Percentiles rank a stretch among this genome's conserved stretches.
Conservation (phyloP, 1,140 invertebrate genomes). For the Atta texana region DNA sequence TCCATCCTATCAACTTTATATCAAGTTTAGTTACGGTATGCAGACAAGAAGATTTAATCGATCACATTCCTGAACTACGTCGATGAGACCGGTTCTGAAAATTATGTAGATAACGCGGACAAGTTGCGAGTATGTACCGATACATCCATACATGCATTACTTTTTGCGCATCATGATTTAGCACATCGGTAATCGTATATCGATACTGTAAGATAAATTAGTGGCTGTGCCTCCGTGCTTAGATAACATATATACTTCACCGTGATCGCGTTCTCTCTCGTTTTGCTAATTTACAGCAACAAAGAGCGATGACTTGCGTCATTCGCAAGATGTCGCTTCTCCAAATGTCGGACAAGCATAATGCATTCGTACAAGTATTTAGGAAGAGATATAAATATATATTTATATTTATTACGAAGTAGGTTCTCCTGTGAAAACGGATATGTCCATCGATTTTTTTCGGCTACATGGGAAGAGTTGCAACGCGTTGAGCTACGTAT, state of each 20-base stretch:
- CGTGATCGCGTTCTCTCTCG: conserved; percentile 29
- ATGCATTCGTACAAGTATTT: conserved; percentile 44
- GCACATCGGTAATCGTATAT: conserved; percentile 8
- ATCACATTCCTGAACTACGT: conserved; percentile 1
- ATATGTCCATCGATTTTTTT: conserved; percentile 65
- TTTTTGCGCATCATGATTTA: conserved; percentile 19
- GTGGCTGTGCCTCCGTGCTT: conserved; percentile 72
- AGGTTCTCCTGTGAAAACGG: conserved; percentile 9
- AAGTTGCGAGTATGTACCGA: conserved; percentile 23
- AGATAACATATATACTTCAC: conserved; percentile 24
- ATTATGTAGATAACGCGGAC: conserved; percentile 13
- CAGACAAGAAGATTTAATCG: background rate
- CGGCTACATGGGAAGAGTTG: conserved; percentile 16
- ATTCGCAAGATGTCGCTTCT: conserved; percentile 47
- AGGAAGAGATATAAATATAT: conserved; percentile 37
- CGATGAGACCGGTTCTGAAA: conserved; percentile 29
- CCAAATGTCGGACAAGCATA: conserved; percentile 13
- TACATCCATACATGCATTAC: background rate
- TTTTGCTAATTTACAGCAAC: conserved; percentile 26
- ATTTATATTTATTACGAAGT: conserved; percentile 62
- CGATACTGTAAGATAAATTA: conserved; percentile 41
- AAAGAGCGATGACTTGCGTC: conserved; percentile 1
- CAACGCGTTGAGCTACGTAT: conserved; percentile 7
- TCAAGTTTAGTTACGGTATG: no score
- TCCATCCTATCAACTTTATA: no score